A percentile compares a stretch with the other conserved stretches of the same genome.
Conservation (phyloP, 2,797 vertebrate genomes). For the Eulemur rubriventer region DNA sequence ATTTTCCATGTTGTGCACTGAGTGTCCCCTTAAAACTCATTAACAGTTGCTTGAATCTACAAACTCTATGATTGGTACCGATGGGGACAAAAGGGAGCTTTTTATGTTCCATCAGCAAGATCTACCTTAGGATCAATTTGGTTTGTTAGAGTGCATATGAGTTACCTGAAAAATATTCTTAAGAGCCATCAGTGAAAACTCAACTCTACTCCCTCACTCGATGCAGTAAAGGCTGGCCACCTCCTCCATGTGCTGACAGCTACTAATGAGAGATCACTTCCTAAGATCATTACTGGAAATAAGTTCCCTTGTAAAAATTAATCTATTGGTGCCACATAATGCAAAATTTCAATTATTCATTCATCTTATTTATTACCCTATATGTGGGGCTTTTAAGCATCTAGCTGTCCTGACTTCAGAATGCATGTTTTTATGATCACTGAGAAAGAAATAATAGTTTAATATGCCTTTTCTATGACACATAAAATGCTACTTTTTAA, state of each 20-base stretch:
- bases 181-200: background rate
- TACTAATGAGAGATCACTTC: slow-evolving; percentile 79
- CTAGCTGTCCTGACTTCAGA: slow-evolving; percentile 70
- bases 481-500: slow-evolving; percentile 65
- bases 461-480: slow-evolving; percentile 64
- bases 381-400: slow-evolving; percentile 71
- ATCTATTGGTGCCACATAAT: slow-evolving; percentile 77
- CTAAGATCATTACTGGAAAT: slow-evolving; percentile 82
- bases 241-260: slow-evolving; percentile 49
- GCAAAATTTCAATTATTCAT: slow-evolving; percentile 84
- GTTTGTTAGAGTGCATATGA: background rate
- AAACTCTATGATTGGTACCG: background rate
- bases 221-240: background rate
- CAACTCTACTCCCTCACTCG: background rate
- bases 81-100: background rate
- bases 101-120: background rate
- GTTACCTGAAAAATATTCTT: background rate
- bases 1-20: background rate
- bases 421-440: slow-evolving; percentile 74
- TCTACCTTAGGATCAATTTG: background rate
- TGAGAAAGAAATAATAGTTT: slow-evolving; percentile 78
- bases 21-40: slow-evolving; percentile 40
- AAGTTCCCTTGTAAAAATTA: slow-evolving; percentile 79
- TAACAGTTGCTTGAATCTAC: slow-evolving; percentile 12
- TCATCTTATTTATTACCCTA: slow-evolving; percentile 82